Base-by-base conservation (phyloP, 2,113 vertebrate species). In the Perccottus glenii region DNA sequence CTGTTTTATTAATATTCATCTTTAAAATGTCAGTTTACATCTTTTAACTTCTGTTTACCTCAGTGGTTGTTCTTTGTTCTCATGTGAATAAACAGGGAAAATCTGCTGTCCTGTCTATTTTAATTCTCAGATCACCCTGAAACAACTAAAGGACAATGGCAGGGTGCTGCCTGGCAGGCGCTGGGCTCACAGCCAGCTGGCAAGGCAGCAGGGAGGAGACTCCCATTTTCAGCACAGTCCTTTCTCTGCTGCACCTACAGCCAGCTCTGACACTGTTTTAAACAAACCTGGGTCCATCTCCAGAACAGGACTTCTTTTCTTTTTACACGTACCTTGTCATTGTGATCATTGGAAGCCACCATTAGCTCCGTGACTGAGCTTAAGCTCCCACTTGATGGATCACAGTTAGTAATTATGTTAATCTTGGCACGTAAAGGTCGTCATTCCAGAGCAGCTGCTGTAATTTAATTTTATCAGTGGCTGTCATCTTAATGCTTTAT, bases 111-210 rank as follows among this genome's bases (percentile, higher is more conserved):
- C 66, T 67, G 78, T 77, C 82, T 84, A 75, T 86, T 88, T 86
- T 79, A 75, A 85, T 86, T 85, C 82, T 80, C 78, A 75, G 82
- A 85, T 87, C 79, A 80, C 82, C 84, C 84, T 84, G 81, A 85
- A 86, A 88, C 75, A 80, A 80, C 70, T 79, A 82, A 82, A 89
- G 85, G 87, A 90, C 88, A 90, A 87, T 87, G 75, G 85, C 78
- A 70, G 81, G 81, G 86, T 84, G 85, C 88, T 83, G 87, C 81
- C 85, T 83, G 84, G 88, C 86, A 85, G 82, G 80, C 77, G 79
- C 82, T 71, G 83, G 90, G 87, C 88, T 65, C 60, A 27, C n/a
- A n/a, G 88, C 90, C 90, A 91, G 85, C 78, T 90, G 90, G 90
- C 85, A 68, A 57, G 48, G 51, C 66, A 60, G 47, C 58, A 5